A percentile compares a stretch with the other conserved stretches of the same genome.
Evolutionary conservation across 1,140 invertebrate species (phyloP).

Genomic region (Halictus rubicundus): DNA sequence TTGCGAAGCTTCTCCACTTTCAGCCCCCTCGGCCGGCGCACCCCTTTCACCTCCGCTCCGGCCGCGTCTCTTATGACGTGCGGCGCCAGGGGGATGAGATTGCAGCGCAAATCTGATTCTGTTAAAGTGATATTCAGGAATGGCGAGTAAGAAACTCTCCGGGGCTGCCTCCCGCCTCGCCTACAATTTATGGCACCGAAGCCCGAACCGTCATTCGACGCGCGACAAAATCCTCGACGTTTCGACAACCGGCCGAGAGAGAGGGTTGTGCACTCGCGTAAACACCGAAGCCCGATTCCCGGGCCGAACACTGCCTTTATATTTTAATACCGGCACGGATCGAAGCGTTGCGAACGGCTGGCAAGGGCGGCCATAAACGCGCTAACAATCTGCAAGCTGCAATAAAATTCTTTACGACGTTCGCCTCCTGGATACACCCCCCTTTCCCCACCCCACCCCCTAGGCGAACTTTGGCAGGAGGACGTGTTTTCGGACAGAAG

Average conservation of each 20-base stretch:
- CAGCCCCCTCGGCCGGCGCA: background rate
- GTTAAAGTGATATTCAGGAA: slow-evolving; percentile 21
- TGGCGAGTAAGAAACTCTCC: slow-evolving; percentile 8
- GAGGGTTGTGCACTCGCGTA: no score
- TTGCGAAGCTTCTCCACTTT: background rate
- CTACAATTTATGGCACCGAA: slow-evolving; percentile 21
- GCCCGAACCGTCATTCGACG: slow-evolving; percentile 13
- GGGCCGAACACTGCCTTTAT: background rate
- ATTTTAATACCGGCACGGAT: slow-evolving; percentile 26
- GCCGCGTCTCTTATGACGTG: slow-evolving; percentile 16
- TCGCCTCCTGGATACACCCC: background rate
- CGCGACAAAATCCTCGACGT: slow-evolving; percentile 2
- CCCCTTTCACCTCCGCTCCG: background rate
- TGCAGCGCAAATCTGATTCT: slow-evolving; percentile 24
- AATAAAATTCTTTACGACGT: slow-evolving; percentile 31
- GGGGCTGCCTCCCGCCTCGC: background rate
- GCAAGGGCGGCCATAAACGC: background rate
- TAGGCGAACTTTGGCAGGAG: no score
- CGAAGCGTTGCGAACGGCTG: background rate
- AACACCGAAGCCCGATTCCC: background rate
- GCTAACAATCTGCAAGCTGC: slow-evolving; percentile 15
- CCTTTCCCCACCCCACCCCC: no score
- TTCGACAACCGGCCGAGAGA: no score
- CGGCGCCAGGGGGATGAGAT: slow-evolving; percentile 6
- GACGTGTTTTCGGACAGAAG: background rate